Conservation (phyloP, 2,113 vertebrate genomes). For the Clarias macrocephalus region DNA sequence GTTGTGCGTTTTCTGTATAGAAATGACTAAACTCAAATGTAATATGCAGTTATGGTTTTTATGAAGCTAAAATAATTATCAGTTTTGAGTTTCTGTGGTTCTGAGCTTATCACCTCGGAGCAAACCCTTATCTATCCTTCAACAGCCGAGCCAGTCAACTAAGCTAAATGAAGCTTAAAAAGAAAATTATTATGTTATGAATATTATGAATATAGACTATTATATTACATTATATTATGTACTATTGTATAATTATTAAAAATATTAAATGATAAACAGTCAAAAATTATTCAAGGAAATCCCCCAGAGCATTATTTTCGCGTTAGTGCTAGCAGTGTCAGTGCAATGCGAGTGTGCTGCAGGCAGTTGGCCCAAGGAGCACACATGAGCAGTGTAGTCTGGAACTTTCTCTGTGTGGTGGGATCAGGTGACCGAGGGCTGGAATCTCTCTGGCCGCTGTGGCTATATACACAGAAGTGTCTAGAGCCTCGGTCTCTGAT, state of each 20-base stretch:
- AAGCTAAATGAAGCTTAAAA: background rate
- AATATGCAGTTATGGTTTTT: background rate
- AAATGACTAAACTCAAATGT: constrained; percentile 1
- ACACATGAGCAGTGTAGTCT: constrained; percentile 50
- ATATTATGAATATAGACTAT: too few species aligned
- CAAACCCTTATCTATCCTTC: constrained; percentile 27
- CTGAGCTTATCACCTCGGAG: constrained; percentile 21
- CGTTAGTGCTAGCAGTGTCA: constrained; percentile 3
- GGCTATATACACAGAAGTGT: constrained; percentile 63
- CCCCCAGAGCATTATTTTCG: background rate
- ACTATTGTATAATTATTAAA: background rate
- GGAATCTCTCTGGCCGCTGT: constrained; percentile 55
- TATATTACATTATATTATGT: too few species aligned
- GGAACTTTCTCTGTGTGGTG: constrained; percentile 68
- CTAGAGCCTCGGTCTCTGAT: constrained; percentile 61
- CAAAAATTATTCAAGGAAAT: background rate
- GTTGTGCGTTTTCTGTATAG: background rate
- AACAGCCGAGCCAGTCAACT: constrained; percentile 9
- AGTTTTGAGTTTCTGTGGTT: background rate
- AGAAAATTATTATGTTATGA: too few species aligned
- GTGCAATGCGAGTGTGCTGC: background rate
- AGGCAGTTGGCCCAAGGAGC: constrained; percentile 1
- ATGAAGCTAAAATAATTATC: background rate
- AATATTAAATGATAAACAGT: background rate
- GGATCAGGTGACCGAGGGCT: constrained; percentile 69